Percentiles rank a stretch among this genome's conserved stretches.
Evolutionary conservation across 2,888 invertebrate species (phyloP).

Genomic region (Melinopterus prodromus): DNA sequence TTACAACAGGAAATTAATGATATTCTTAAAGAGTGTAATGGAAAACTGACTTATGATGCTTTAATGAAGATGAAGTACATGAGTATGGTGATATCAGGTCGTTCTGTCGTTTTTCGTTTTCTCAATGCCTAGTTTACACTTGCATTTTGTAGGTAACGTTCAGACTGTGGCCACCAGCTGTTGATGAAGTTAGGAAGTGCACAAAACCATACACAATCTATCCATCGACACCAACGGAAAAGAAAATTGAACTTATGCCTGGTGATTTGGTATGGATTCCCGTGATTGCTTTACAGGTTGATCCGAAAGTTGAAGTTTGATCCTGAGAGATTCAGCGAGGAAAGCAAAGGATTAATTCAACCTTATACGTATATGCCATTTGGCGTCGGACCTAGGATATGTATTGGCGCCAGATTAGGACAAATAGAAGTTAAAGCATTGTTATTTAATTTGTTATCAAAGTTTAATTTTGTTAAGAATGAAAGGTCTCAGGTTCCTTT

Average conservation of each 20-base stretch:
- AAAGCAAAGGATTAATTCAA: conserved; percentile 63
- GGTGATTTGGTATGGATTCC: conserved; percentile 45
- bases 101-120: no score
- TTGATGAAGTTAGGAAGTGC: conserved; percentile 44
- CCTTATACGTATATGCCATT: conserved; percentile 57
- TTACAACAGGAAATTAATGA: conserved; percentile 61
- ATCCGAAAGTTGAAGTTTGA: conserved; percentile 50
- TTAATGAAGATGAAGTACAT: conserved; percentile 53
- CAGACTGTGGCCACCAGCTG: conserved; percentile 49
- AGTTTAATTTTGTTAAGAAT: conserved; percentile 47
- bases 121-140: conserved; percentile 40
- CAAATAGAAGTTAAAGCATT: conserved; percentile 50
- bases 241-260: conserved; percentile 38
- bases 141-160: conserved; percentile 45
- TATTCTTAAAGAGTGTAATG: conserved; percentile 42
- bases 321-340: conserved; percentile 60
- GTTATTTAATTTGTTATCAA: conserved; percentile 46
- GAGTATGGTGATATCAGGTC: background rate
- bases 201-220: conserved; percentile 45
- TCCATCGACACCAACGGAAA: conserved; percentile 40
- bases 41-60: conserved; percentile 62
- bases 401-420: conserved; percentile 63
- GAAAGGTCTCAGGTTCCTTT: conserved; percentile 50
- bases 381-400: conserved; percentile 67
- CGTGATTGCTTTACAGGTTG: conserved; percentile 48